Base-by-base conservation (phyloP, 2,113 vertebrate species). In the Percopsis transmontana region DNA sequence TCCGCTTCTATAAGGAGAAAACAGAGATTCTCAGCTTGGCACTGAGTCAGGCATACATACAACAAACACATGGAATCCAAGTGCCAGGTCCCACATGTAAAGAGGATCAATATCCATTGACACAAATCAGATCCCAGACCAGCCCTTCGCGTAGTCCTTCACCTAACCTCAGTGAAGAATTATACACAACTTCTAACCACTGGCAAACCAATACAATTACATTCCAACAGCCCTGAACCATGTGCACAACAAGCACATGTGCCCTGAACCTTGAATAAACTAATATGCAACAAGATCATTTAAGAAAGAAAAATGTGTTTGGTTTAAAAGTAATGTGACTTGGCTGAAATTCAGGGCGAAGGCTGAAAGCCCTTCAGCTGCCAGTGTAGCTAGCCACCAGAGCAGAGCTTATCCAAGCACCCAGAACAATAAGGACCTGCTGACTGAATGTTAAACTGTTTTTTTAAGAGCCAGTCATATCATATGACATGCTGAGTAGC, bases 1-100 rank as follows among this genome's bases (percentile, higher is more conserved):
- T 91, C 3, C 89, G 89, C 47, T 91, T 89, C 70, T 84, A 85
- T 47, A 91, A 90, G 53, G 89, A 91, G 65, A 91, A 89, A 63
- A 89, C 79, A n/a, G 87, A 85, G 68, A 90, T 91, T 62, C 81
- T 91, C 42, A 72, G 75, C 67, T 57, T 91, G 75, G 87, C 89
- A 62, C 74, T 90, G 44, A 89, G 89, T 71, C 89, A 89, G 54
- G 77, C 83, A 3, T 87, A 82, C 53, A 67, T 79, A 61, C 82
- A 70, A 48, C 80, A 68, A 57, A 58, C 74, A 19, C 79, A 80
- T 21, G 70, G 79, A 2, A 20, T 20, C 14, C 82, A 74, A 21
- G 42, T 11, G 0, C 50, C n/a, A 1, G 68, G 72, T 72, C 53
- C 48, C 61, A 77, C 70, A 39, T 52, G 33, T 56, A 47, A 80